Percentiles rank a stretch among this genome's conserved stretches.
Evolutionary conservation across 2,797 vertebrate genomes (phyloP).

Genomic region (Microhierax caerulescens): DNA sequence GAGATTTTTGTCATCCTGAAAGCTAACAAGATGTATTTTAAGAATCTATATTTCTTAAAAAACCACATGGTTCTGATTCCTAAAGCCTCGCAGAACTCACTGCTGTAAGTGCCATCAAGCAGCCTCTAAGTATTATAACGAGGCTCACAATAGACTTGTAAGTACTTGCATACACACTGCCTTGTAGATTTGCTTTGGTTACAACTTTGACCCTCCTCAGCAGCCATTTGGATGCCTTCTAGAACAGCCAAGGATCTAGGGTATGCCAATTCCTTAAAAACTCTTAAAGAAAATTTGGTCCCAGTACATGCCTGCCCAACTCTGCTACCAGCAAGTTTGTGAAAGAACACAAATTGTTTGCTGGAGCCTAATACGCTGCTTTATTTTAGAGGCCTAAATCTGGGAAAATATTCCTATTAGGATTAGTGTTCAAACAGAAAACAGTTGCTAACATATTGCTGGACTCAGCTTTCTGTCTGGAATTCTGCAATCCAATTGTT

Average conservation of each 20-base stretch:
- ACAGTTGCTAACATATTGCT: not conserved
- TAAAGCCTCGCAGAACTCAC: not conserved
- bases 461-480: not conserved
- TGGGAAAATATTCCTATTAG: not conserved
- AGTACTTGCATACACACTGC: not conserved
- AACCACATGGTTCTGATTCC: not conserved
- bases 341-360: not conserved
- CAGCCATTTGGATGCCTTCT: not conserved
- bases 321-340: not conserved
- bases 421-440: not conserved
- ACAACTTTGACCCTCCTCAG: not conserved
- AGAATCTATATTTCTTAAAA: not conserved
- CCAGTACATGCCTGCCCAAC: not conserved
- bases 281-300: not conserved
- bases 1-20: not conserved
- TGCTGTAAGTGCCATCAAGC: not conserved
- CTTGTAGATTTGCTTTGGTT: not conserved
- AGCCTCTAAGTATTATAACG: not conserved
- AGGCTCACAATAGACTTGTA: not conserved
- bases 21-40: not conserved
- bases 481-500: not conserved
- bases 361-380: not conserved
- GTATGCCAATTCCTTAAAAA: not conserved
- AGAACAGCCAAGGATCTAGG: not conserved
- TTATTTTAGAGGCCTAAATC: not conserved